These are phyloP conservation scores for Spinibarbus caldwelli DNA, from an alignment of 2,797 vertebrate species.

Conservation along the genomic window DNA sequence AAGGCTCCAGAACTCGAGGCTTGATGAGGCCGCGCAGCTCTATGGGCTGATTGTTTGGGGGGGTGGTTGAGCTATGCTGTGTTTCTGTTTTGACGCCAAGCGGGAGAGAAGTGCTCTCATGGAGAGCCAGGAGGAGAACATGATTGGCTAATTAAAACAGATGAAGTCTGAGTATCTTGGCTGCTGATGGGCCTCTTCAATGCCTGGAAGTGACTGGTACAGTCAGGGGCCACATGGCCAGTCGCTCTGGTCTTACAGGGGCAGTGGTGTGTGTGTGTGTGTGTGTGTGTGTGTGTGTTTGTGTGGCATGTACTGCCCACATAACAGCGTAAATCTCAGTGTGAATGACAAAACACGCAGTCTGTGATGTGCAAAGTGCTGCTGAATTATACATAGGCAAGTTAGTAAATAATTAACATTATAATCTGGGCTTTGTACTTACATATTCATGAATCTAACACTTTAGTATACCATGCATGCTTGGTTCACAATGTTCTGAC, in stretches of 20 bases:
- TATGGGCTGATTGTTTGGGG: constrained; percentile 12
- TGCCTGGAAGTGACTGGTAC: constrained; percentile 39
- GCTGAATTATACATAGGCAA: constrained; percentile 25
- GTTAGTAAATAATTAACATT: constrained; percentile 2
- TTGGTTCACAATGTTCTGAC: not conserved
- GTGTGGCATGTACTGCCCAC: not conserved
- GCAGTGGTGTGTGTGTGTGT: not conserved
- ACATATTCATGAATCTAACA: constrained; percentile 16
- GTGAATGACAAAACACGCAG: constrained; percentile 4
- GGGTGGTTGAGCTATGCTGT: constrained; percentile 14
- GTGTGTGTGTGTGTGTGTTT: too few relatives aligned
- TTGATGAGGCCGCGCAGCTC: constrained; percentile 6
- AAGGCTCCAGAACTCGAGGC: constrained; percentile 28
- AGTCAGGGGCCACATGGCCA: constrained; percentile 16
- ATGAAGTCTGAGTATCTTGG: constrained; percentile 50
- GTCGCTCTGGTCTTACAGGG: not conserved
- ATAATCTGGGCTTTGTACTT: constrained; percentile 16
- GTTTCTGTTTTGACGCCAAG: constrained; percentile 35
- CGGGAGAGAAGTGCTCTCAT: constrained; percentile 35
- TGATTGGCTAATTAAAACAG: constrained; percentile 55
- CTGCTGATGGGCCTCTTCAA: constrained; percentile 31
- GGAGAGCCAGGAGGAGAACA: constrained; percentile 46
- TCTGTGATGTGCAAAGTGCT: not conserved
- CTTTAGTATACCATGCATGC: not conserved
- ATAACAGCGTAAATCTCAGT: not conserved